Evolutionary conservation across 2,888 invertebrate species (phyloP).

Genomic region (Hydraecia micacea): DNA sequence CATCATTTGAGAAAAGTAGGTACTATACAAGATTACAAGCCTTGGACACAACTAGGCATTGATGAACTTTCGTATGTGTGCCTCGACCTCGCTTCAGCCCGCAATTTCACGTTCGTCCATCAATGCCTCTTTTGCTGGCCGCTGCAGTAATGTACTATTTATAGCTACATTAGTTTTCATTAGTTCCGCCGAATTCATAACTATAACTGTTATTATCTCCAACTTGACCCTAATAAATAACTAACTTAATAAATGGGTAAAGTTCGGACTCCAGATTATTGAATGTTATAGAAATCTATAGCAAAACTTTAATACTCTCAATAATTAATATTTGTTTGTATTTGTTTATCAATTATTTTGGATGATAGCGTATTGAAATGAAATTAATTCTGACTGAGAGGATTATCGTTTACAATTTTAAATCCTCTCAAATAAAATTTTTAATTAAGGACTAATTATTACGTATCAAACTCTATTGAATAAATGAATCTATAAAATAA

Average conservation of each 20-base stretch:
- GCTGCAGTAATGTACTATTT: too few relatives aligned
- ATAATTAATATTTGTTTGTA: conserved; percentile 42
- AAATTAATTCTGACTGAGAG: not conserved
- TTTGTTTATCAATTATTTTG: conserved; percentile 19
- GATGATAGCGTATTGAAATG: not conserved
- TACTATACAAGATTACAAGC: too few relatives aligned
- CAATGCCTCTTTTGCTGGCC: too few relatives aligned
- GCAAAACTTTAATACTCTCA: conserved; percentile 35
- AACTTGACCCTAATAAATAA: conserved; percentile 58
- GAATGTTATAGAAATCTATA: conserved; percentile 58
- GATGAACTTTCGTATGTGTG: too few relatives aligned
- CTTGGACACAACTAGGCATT: too few relatives aligned
- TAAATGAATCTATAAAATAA: not conserved
- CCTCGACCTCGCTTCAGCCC: too few relatives aligned
- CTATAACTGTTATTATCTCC: conserved; percentile 44
- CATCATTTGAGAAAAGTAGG: too few relatives aligned
- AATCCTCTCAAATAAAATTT: not conserved
- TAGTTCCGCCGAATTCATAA: conserved; percentile 39
- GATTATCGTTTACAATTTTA: conserved; percentile 3
- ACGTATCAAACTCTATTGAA: not conserved
- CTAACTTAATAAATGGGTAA: conserved; percentile 52
- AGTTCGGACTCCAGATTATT: conserved; percentile 50
- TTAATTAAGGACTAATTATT: not conserved
- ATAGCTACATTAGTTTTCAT: conserved; percentile 18
- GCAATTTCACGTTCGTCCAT: too few relatives aligned